Percentiles rank a stretch among this genome's conserved stretches.
Evolutionary conservation across 2,888 invertebrate genomes (phyloP).

Genomic region (Subacronicta megacephala): DNA sequence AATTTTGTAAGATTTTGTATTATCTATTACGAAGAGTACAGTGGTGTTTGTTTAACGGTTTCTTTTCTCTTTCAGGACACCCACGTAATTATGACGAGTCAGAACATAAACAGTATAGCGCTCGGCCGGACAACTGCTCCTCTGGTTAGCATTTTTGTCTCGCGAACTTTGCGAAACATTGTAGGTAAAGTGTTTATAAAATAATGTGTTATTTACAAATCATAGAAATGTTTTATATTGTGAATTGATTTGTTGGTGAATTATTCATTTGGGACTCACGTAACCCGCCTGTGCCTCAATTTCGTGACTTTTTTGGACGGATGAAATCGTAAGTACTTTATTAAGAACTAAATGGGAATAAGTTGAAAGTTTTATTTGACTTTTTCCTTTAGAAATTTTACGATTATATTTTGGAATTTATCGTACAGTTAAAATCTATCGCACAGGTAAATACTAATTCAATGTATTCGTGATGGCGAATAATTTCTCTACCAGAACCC

Average conservation of each 20-base stretch:
- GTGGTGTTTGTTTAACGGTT: slow-evolving; percentile 1
- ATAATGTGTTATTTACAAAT: no score
- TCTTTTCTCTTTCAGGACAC: slow-evolving; percentile 10
- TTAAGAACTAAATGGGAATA: slow-evolving; percentile 27
- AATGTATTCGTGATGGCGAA: no score
- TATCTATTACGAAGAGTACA: slow-evolving; percentile 10
- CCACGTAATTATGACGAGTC: not conserved
- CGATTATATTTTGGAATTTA: no score
- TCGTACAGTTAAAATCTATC: no score
- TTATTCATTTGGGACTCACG: slow-evolving; percentile 7
- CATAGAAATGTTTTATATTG: no score
- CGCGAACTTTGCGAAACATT: not conserved
- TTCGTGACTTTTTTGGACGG: slow-evolving; percentile 18
- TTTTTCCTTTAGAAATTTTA: slow-evolving; percentile 7
- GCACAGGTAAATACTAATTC: no score
- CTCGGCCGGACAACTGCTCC: not conserved
- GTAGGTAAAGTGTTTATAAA: no score
- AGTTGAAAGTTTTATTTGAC: slow-evolving; percentile 13
- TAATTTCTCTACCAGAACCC: no score
- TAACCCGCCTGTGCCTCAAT: not conserved
- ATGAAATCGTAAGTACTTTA: slow-evolving; percentile 26
- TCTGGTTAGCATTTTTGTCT: not conserved
- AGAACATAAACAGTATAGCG: not conserved
- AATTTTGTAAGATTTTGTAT: not conserved
- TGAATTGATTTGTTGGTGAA: no score